Conservation (phyloP, 2,888 invertebrate species). For the Acanthosoma haemorrhoidale region DNA sequence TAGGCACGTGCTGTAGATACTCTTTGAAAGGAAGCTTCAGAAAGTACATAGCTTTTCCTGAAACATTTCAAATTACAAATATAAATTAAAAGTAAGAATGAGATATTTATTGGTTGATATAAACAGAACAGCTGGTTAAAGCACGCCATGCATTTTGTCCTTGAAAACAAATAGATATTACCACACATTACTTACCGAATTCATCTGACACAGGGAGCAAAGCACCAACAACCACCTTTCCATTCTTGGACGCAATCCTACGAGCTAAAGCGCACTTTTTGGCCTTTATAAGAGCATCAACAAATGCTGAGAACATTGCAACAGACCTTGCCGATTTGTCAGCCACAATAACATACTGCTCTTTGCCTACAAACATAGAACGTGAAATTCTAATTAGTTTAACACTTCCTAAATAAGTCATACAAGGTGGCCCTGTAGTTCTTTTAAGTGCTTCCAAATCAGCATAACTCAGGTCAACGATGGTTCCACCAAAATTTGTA, state of each 20-base stretch:
- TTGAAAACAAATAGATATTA: background rate
- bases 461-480: constrained; percentile 32
- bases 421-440: constrained; percentile 30
- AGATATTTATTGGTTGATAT: background rate
- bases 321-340: constrained; percentile 23
- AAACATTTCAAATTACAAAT: constrained; percentile 14
- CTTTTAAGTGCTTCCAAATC: constrained; percentile 33
- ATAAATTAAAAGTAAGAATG: background rate
- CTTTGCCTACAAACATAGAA: constrained; percentile 31
- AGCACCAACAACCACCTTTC: constrained; percentile 27
- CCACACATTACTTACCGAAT: constrained; percentile 5
- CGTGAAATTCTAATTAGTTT: constrained; percentile 28
- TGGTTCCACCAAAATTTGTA: constrained; percentile 21
- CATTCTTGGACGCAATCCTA: constrained; percentile 28
- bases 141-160: background rate
- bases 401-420: constrained; percentile 30
- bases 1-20: constrained; percentile 29
- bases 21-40: constrained; percentile 33
- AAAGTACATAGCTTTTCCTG: constrained; percentile 35
- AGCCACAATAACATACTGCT: constrained; percentile 30
- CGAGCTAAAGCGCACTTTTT: constrained; percentile 31
- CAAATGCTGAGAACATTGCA: constrained; percentile 32
- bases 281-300: constrained; percentile 28
- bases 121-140: no score
- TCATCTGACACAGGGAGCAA: constrained; percentile 35